Evolutionary conservation across 2,113 vertebrate genomes (phyloP), one percentile per base, ranked within the genome.

Genomic region (Procavia capensis): DNA sequence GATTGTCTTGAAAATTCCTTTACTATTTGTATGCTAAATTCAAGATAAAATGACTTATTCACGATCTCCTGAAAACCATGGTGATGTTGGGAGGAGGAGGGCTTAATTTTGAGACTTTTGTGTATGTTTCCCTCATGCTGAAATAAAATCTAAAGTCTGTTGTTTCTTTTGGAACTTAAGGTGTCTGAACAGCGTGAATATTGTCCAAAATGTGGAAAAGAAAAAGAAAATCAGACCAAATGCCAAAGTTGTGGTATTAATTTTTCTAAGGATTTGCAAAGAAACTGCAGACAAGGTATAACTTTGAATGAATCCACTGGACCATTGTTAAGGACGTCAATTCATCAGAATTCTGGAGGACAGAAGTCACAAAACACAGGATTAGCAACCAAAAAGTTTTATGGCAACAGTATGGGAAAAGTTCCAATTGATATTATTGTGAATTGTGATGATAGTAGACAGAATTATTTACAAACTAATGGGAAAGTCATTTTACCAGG

Each of bases 311-410:
- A 99, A 96, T 93, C 98, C 95, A 8, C 98, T 92, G 97, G 98
- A 87, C 98, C 98, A 43, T 98, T 99, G 66, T 97, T 99, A 25
- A 98, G 99, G 39, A 98, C 99, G 20, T 98, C 99, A 94, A 98
- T 99, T 98, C 98, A 99, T 97, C 98, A 99, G 66, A 99, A 98
- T 95, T 98, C 98, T 93, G 45, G 98, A 93, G 98, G 98, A 95
- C 98, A 99, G 64, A 98, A 98, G 97, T 97, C 97, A 97, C 97
- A 98, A 87, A 98, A 96, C 91, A 98, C 98, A 98, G 98, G 98
- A 95, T 97, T 98, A 97, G 98, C 96, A 94, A 95, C 97, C 96
- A 99, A 98, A 97, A 99, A 97, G 97, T 99, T 99, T 97, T 99
- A 99, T 93, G 98, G 98, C 94, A 98, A 98, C 75, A 94, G 97